These are phyloP conservation scores for Rachycentron canadum DNA, from an alignment of 2,797 vertebrate genomes.

Conservation along the genomic window DNA sequence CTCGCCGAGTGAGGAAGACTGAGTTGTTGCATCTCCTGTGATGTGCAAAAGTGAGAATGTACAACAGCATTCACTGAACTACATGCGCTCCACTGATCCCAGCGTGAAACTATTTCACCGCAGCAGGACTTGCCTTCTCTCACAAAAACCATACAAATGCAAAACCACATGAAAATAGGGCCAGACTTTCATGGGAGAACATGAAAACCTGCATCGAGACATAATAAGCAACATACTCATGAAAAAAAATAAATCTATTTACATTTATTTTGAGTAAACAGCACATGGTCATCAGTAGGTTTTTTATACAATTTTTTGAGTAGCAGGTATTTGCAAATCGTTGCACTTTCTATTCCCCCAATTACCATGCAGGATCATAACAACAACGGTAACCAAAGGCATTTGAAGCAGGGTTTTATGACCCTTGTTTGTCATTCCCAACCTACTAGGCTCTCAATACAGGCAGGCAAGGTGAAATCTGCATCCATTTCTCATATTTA, in stretches of 20 bases:
- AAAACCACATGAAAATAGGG: conserved; percentile 51
- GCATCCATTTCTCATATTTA: conserved; percentile 78
- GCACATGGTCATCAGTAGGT: neutral
- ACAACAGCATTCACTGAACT: conserved; percentile 65
- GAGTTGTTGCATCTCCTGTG: conserved; percentile 63
- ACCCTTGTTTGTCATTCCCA: conserved; percentile 69
- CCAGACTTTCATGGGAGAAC: conserved; percentile 29
- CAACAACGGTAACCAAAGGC: conserved; percentile 49
- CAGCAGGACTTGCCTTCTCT: conserved; percentile 57
- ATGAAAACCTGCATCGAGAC: conserved; percentile 20
- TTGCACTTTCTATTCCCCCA: conserved; percentile 26
- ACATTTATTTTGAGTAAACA: conserved; percentile 23
- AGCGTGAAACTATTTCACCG: conserved; percentile 67
- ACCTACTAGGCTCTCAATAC: conserved; percentile 28
- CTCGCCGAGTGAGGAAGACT: conserved; percentile 68
- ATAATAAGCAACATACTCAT: conserved; percentile 11
- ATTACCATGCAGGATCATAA: conserved; percentile 62
- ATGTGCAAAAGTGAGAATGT: conserved; percentile 72
- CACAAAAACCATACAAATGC: conserved; percentile 60
- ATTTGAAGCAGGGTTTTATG: conserved; percentile 30
- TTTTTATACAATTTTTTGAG: neutral
- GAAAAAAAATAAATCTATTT: conserved; percentile 39
- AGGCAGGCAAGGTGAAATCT: conserved; percentile 76
- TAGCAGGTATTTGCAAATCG: conserved; percentile 6
- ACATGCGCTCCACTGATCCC: conserved; percentile 72